Evolutionary conservation across 2,797 vertebrate genomes (phyloP).

Genomic region (Phoeniculus purpureus): DNA sequence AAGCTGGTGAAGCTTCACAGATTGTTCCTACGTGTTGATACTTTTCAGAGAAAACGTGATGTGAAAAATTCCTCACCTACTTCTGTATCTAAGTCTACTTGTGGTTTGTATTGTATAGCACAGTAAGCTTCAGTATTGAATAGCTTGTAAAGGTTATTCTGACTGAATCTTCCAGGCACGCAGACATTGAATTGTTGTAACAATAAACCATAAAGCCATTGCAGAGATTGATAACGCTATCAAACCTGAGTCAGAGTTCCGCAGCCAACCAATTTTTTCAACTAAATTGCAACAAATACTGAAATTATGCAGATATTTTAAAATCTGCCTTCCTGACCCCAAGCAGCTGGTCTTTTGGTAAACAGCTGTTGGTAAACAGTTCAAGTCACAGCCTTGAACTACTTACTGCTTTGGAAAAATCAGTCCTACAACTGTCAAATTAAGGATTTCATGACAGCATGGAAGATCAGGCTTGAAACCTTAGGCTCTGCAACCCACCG

Average conservation of each 20-base stretch:
- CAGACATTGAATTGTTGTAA: background rate
- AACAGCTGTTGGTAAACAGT: background rate
- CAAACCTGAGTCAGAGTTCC: background rate
- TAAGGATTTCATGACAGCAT: background rate
- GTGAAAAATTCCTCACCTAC: background rate
- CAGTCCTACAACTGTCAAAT: background rate
- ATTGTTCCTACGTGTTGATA: background rate
- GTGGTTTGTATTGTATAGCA: background rate
- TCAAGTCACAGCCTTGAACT: background rate
- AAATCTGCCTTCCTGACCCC: background rate
- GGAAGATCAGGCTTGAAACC: background rate
- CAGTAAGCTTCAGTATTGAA: background rate
- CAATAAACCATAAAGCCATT: background rate
- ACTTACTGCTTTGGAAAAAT: background rate
- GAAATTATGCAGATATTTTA: background rate
- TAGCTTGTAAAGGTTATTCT: background rate
- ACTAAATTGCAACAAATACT: background rate
- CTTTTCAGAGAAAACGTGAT: background rate
- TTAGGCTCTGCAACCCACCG: accelerated
- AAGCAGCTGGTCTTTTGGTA: background rate
- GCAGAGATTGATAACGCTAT: background rate
- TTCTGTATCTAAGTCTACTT: background rate
- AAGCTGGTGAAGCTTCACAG: background rate
- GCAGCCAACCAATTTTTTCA: background rate
- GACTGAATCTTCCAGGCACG: background rate